Percentiles rank a stretch among this genome's conserved stretches.
phyloP scores from a whole-genome alignment of 2,113 vertebrate genomes.

The Mesitornis unicolor region DNA sequence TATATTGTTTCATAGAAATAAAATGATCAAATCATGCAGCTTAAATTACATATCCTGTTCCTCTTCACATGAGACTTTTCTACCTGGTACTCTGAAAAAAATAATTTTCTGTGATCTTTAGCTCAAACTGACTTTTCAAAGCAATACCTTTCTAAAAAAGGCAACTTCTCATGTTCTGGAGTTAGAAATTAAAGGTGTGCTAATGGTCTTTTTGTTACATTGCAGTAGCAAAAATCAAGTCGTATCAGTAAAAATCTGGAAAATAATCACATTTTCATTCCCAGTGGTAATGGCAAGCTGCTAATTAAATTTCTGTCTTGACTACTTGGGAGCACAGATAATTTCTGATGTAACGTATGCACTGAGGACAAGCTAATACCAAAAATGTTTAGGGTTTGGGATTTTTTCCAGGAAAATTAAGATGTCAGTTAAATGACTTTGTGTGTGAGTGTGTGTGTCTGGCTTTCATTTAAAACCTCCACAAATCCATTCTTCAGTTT shows the following conservation, averaged over 20 bases:
- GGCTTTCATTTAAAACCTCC: not conserved
- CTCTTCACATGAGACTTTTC: not conserved
- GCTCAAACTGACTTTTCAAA: not conserved
- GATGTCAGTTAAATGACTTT: not conserved
- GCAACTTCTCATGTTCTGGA: not conserved
- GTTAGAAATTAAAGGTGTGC: not conserved
- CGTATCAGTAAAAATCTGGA: not conserved
- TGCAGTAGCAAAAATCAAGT: not conserved
- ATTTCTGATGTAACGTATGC: not conserved
- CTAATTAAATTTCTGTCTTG: conserved; percentile 19
- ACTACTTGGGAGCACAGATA: not conserved
- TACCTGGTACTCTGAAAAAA: not conserved
- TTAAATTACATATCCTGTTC: not conserved
- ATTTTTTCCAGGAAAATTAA: conserved; percentile 18
- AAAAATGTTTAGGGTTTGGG: not conserved
- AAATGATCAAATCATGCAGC: not conserved
- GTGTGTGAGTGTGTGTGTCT: not conserved
- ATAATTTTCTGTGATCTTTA: not conserved
- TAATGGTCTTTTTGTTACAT: not conserved
- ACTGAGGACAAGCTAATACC: not conserved
- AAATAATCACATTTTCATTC: conserved; percentile 10
- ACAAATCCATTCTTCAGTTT: not conserved
- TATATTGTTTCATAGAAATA: not conserved
- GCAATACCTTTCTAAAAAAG: not conserved
- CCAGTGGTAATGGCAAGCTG: not conserved